These are phyloP conservation scores for Sebastes flavidus DNA, from an alignment of 2,797 vertebrate species.

Conservation along the genomic window DNA sequence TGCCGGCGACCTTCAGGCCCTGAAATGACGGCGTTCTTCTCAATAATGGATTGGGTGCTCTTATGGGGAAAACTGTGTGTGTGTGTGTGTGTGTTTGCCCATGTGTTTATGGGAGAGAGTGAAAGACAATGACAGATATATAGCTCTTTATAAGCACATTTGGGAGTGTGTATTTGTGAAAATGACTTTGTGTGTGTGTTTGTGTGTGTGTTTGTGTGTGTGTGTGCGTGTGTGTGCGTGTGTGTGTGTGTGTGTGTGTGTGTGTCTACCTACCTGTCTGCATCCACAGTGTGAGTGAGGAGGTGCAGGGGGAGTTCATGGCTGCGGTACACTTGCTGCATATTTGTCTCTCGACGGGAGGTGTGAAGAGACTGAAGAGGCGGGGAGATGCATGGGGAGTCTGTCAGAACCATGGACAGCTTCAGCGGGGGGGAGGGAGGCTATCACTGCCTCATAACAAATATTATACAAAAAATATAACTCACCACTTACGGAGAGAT, in stretches of 20 bases:
- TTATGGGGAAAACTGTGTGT: conserved; percentile 41
- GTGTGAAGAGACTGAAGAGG: not conserved
- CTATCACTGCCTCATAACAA: not conserved
- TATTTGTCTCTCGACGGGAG: conserved; percentile 25
- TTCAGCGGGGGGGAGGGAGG: not conserved
- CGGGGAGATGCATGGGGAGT: not conserved
- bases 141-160: no score
- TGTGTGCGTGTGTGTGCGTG: not conserved
- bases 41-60: conserved; percentile 71
- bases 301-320: conserved; percentile 25
- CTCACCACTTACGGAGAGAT: not conserved
- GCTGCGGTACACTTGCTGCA: not conserved
- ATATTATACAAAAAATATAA: not conserved
- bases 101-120: not conserved
- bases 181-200: no score
- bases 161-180: no score
- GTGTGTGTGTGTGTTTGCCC: not conserved
- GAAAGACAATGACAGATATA: no score
- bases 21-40: conserved; percentile 61
- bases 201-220: no score
- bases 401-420: not conserved
- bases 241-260: not conserved
- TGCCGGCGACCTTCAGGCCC: conserved; percentile 70
- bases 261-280: not conserved
- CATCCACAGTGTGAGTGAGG: conserved; percentile 11